A percentile compares a stretch with the other conserved stretches of the same genome.
Conservation (phyloP, 2,113 vertebrate genomes). For the Zapornia atra region DNA sequence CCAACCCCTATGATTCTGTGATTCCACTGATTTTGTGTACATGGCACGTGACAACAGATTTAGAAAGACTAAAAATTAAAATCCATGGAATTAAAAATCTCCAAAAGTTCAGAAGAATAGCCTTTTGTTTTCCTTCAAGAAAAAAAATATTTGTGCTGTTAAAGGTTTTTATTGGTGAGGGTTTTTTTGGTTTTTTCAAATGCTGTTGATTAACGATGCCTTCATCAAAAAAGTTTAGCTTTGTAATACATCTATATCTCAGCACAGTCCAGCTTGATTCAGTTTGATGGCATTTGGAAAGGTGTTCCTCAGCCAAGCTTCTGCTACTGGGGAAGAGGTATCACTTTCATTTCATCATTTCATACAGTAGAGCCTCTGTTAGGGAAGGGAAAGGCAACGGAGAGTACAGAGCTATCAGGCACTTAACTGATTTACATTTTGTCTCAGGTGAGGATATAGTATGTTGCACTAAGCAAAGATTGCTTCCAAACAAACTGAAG, state of each 20-base stretch:
- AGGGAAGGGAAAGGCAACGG: accelerated
- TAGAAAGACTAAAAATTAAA: neutral
- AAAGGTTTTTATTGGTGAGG: neutral
- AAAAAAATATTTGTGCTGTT: neutral
- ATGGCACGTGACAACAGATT: neutral
- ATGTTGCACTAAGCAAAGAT: neutral
- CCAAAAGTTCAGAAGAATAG: neutral
- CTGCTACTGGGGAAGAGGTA: neutral
- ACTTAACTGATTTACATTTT: neutral
- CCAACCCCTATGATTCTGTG: too few species aligned
- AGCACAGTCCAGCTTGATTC: neutral
- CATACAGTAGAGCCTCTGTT: neutral
- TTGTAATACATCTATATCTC: neutral
- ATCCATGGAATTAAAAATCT: neutral
- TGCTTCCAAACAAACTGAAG: neutral
- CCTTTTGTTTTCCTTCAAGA: neutral
- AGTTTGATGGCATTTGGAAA: neutral
- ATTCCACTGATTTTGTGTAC: neutral
- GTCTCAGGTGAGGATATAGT: neutral
- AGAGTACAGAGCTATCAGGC: neutral
- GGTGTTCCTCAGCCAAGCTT: neutral
- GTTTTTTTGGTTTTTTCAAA: neutral
- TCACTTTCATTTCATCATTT: neutral
- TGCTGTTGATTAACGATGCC: neutral
- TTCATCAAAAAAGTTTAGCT: neutral